These are phyloP conservation scores for Morone chrysops DNA, from an alignment of 2,113 vertebrate species.

Conservation along the genomic window DNA sequence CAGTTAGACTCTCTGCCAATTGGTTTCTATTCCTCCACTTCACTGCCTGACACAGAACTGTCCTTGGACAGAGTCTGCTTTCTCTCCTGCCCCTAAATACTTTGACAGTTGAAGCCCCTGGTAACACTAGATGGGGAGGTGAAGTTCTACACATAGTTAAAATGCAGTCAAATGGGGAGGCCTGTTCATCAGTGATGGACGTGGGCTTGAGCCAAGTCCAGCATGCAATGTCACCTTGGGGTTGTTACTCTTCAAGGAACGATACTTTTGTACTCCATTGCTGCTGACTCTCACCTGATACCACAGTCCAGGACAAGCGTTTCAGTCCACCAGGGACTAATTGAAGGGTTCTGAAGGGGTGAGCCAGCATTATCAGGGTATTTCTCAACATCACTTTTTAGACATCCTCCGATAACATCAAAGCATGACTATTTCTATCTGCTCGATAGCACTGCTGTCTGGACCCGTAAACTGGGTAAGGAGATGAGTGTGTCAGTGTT, in stretches of 20 bases:
- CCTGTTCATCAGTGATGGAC: background rate
- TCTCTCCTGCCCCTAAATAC: slow-evolving; percentile 22
- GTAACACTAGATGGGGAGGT: slow-evolving; percentile 4
- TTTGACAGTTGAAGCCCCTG: slow-evolving; percentile 32
- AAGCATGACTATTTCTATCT: slow-evolving; percentile 78
- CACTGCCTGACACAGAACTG: slow-evolving; percentile 20
- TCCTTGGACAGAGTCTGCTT: slow-evolving; percentile 23
- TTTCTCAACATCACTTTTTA: slow-evolving; percentile 63
- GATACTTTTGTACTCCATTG: slow-evolving; percentile 20
- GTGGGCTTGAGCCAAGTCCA: background rate
- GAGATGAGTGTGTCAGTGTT: slow-evolving; percentile 71
- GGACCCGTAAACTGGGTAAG: slow-evolving; percentile 21
- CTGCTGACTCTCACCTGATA: slow-evolving; percentile 54
- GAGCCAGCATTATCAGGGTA: slow-evolving; percentile 46
- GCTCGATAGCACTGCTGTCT: slow-evolving; percentile 61
- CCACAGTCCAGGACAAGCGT: slow-evolving; percentile 31
- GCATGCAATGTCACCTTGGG: slow-evolving; percentile 6
- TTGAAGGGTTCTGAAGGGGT: slow-evolving; percentile 45
- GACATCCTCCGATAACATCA: slow-evolving; percentile 71
- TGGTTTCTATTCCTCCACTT: slow-evolving; percentile 24
- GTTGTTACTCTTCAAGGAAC: slow-evolving; percentile 40
- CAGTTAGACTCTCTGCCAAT: slow-evolving; percentile 10
- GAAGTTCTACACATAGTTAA: slow-evolving; percentile 27
- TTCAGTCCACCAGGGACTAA: slow-evolving; percentile 57
- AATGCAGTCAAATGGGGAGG: slow-evolving; percentile 6